A percentile compares a stretch with the other conserved stretches of the same genome.
Conservation (phyloP, 2,888 invertebrate genomes). For the Meghimatium bilineatum region DNA sequence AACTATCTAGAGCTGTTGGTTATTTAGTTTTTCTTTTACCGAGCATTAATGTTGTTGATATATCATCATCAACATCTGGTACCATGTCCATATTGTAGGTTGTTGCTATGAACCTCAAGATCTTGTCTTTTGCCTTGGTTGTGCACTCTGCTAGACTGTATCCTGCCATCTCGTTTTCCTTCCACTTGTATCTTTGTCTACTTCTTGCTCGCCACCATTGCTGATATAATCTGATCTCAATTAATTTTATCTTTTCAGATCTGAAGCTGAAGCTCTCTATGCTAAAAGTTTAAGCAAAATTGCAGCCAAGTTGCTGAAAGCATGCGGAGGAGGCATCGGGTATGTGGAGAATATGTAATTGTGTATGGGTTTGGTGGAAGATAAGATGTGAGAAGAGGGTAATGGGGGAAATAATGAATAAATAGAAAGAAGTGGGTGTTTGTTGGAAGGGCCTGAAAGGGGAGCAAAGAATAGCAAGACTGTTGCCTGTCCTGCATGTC, state of each 20-base stretch:
- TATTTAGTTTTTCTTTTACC: too few species aligned
- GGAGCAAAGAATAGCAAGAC: too few species aligned
- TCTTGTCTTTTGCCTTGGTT: too few species aligned
- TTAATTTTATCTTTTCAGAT: conserved; percentile 80
- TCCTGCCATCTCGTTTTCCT: too few species aligned
- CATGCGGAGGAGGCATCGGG: conserved; percentile 80
- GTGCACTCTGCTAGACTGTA: too few species aligned
- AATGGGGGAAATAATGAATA: background rate
- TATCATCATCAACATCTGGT: too few species aligned
- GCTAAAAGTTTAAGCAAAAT: conserved; percentile 93
- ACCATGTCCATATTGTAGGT: too few species aligned
- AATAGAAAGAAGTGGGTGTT: background rate
- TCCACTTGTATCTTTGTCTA: background rate
- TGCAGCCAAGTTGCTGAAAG: conserved; percentile 89
- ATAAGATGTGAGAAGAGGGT: background rate
- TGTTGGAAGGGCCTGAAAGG: background rate
- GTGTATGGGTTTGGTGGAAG: background rate
- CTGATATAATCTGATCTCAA: too few species aligned
- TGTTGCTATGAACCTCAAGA: too few species aligned
- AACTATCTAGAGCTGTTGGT: too few species aligned
- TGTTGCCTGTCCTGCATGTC: too few species aligned
- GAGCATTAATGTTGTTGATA: too few species aligned
- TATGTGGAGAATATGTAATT: conserved; percentile 48
- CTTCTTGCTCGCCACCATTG: background rate
- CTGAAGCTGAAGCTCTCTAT: conserved; percentile 92